Evolutionary conservation across 2,888 invertebrate species (phyloP).

Genomic region (Himalopsyche anomala): DNA sequence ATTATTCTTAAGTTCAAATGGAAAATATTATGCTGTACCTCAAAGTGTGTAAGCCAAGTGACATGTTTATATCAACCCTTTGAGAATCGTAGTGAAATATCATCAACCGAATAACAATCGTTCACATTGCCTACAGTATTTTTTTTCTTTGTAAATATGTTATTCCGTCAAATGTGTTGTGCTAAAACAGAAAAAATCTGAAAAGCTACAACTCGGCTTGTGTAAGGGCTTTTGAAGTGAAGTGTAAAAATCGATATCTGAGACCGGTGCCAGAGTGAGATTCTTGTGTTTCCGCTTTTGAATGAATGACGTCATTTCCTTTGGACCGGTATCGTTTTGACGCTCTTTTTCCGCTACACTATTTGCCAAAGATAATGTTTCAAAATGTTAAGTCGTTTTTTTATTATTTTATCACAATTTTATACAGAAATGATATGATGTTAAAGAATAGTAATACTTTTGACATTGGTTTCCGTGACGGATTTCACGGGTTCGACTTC

Average conservation of each 20-base stretch:
- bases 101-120: no score
- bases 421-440: no score
- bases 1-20: no score
- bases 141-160: not conserved
- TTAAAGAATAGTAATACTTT: no score
- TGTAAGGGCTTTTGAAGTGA: not conserved
- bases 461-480: no score
- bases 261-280: slow-evolving; percentile 1
- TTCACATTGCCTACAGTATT: not conserved
- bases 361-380: not conserved
- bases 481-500: no score
- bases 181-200: not conserved
- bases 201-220: not conserved
- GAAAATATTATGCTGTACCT: no score
- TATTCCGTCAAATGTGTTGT: not conserved
- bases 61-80: no score
- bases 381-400: not conserved
- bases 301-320: slow-evolving; percentile 39
- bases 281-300: slow-evolving; percentile 22
- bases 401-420: no score
- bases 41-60: no score
- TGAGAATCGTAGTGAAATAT: no score
- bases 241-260: slow-evolving; percentile 6
- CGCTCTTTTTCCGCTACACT: no score
- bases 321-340: slow-evolving; percentile 36